These are phyloP conservation scores for Elanoides forficatus DNA, from an alignment of 2,113 vertebrate genomes.

Conservation along the genomic window DNA sequence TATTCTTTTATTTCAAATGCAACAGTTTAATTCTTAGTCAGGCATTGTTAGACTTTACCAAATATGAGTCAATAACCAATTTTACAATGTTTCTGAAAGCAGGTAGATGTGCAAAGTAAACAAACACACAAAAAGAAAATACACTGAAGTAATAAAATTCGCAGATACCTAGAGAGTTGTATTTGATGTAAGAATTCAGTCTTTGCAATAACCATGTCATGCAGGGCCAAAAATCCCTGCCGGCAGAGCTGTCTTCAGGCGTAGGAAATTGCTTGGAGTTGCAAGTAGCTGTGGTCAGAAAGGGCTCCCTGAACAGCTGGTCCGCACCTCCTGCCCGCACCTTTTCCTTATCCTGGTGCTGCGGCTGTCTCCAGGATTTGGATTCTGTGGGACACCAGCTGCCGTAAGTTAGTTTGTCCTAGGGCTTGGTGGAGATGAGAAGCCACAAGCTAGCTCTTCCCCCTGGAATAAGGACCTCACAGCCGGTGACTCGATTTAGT, in stretches of 20 bases:
- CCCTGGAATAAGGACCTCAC: background rate
- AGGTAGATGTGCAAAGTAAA: background rate
- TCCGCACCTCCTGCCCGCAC: background rate
- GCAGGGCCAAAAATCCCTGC: background rate
- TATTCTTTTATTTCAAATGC: background rate
- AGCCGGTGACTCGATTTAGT: rapidly evolving
- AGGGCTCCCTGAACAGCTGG: background rate
- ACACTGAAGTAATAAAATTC: background rate
- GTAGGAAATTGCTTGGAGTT: background rate
- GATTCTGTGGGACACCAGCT: rapidly evolving
- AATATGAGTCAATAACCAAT: background rate
- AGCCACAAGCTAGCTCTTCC: background rate
- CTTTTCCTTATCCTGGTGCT: background rate
- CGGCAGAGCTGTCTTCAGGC: background rate
- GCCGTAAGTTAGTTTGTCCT: background rate
- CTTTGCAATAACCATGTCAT: background rate
- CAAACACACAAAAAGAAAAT: background rate
- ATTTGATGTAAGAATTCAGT: background rate
- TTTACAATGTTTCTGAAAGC: background rate
- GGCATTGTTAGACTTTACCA: background rate
- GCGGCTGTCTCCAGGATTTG: background rate
- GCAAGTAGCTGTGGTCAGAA: background rate
- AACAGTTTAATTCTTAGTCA: background rate
- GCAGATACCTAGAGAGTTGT: background rate
- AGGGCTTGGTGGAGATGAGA: background rate